Evolutionary conservation across 2,113 vertebrate species (phyloP), one percentile per base, ranked within the genome.

Genomic region (Xyliphius kryptos): DNA sequence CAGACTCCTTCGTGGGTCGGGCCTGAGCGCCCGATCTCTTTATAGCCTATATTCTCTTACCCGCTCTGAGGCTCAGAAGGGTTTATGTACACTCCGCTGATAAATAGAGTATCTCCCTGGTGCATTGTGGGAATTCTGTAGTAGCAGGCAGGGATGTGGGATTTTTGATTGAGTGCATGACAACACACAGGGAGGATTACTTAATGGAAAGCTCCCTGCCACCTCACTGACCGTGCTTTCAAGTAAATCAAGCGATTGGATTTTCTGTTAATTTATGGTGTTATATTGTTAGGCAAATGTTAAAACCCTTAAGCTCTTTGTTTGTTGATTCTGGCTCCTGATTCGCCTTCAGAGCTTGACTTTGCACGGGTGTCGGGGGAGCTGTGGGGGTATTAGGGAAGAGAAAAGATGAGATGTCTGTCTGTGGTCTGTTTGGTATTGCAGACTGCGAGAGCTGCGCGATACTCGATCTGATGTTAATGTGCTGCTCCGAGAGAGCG

Each of bases 391-490:
- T 70, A 65, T 73, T 72, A 57, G 63, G 63, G 63, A 66, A 76
- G 67, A 65, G 68, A 74, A 69, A 52, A 74, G 67, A 83, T 78
- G 73, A 81, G 78, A 80, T 80, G 80, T 85, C 80, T 81, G 78
- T 82, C 76, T 86, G 85, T 81, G 83, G 84, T 84, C 71, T 76
- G 81, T 83, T 79, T 78, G 81, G 82, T 80, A 77, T 75, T 81
- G 75, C 77, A 79, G 76, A 77, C 77, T 75, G 82, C 81, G 77
- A 79, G 79, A 81, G 79, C 82, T 80, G 77, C 70, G 71, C 83
- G 87, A 86, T 84, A 88, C 86, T 87, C 84, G 86, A 89, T 87
- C 85, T 85, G 84, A 89, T 85, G 83, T 84, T 89, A 89, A 89
- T 89, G 86, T 81, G 86, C 81, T 74, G 80, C 80, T 75, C 73